Conservation (phyloP, 2,888 invertebrate species). For the Muschampia plurimacula region DNA sequence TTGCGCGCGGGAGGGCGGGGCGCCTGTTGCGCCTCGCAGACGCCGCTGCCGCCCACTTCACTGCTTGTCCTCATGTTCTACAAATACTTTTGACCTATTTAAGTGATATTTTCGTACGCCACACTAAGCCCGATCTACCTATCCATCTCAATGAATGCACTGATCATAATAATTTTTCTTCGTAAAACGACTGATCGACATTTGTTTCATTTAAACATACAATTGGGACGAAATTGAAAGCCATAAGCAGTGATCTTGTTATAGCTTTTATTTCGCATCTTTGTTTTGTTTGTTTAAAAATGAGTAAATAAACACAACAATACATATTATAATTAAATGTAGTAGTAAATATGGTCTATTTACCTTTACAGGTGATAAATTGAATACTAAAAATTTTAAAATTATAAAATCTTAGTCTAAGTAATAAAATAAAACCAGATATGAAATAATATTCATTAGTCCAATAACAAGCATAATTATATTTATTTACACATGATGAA, state of each 20-base stretch:
- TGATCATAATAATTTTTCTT: background rate
- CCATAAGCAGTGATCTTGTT: background rate
- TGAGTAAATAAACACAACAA: too few species aligned
- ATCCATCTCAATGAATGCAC: background rate
- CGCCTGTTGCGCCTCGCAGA: constrained; percentile 82
- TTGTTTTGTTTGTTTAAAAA: too few species aligned
- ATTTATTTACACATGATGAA: too few species aligned
- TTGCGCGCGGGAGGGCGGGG: constrained; percentile 74
- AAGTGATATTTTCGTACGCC: constrained; percentile 41
- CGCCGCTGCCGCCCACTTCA: constrained; percentile 73
- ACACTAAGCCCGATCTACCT: background rate
- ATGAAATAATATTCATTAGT: too few species aligned
- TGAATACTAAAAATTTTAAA: too few species aligned
- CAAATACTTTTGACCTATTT: constrained; percentile 75
- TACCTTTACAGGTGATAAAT: too few species aligned
- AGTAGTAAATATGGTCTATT: too few species aligned
- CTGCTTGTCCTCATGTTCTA: constrained; percentile 63
- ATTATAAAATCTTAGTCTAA: too few species aligned
- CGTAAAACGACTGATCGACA: too few species aligned
- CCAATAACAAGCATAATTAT: too few species aligned
- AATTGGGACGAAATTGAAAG: background rate
- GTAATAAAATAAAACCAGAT: too few species aligned
- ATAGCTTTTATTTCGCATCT: background rate
- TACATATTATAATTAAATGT: too few species aligned
- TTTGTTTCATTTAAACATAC: background rate